Base-by-base conservation (phyloP, 2,888 invertebrate species). In the Sarcophaga variegata region DNA sequence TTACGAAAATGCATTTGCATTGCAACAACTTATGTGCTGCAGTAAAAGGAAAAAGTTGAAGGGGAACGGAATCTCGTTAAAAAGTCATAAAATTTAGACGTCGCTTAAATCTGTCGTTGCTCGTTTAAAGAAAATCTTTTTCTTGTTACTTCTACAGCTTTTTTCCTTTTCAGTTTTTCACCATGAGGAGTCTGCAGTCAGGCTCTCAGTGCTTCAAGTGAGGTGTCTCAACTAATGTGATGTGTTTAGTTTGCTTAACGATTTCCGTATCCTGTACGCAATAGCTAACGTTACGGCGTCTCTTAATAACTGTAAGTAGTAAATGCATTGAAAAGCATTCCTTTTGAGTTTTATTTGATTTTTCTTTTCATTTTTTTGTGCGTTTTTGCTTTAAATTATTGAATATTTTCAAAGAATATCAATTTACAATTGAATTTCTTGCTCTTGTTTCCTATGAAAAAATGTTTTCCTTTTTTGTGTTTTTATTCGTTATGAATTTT, bases 221-320 rank as follows among this genome's bases (percentile, higher is more conserved):
- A 81, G 67, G 83, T 59, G 83, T 59, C 78, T 67, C 79, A 79
- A 76, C 81, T 79, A 81, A 87, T 79, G 79, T 82, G 81, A 79
- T 82, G 81, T 80, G 71, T 84, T 87, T 77, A 82, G 79, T 87
- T 84, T 87, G 76, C 84, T 84, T 87, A 87, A 87, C 79, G 81
- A 84, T 87, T 87, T 87, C 84, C 84, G 84, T 79, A 82, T 87
- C 87, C 87, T 81, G 20, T 27, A 5, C 59, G 47, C 17, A 54
- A 17, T 54, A 14, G 20, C 22, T n/a, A 27, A 17, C n/a, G 27
- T 45, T n/a, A 45, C 45, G 27, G 20, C 20, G 0, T 45, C 17
- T 17, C 54, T 14, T 54, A 14, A 14, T 54, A 54, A 54, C 54
- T 54, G 54, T 54, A 54, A 14, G 54, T 17, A 5, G 5, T 12